Evolutionary conservation across 1,140 invertebrate species (phyloP).

Genomic region (Myzus persicae): DNA sequence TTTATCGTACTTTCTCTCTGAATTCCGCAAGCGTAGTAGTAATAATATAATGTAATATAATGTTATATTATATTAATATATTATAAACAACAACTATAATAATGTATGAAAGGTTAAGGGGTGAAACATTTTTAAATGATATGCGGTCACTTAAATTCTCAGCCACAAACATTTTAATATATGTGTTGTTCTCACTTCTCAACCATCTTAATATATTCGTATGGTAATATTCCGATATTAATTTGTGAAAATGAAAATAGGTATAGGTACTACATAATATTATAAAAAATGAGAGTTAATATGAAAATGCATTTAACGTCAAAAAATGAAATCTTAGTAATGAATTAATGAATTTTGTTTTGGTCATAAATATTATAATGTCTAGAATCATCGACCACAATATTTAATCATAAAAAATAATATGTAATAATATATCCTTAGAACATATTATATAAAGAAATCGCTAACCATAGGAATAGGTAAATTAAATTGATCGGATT

Average conservation of each 20-base stretch:
- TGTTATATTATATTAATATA: not conserved
- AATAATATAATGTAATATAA: not conserved
- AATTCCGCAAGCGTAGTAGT: not conserved
- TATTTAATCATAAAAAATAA: not conserved
- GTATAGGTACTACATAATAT: not conserved
- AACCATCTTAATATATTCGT: no score
- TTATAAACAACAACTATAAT: not conserved
- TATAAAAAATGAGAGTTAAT: not conserved
- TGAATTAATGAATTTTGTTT: no score
- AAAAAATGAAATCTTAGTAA: not conserved
- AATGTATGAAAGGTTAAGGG: not conserved
- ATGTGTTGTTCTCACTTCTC: not conserved
- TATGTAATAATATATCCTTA: no score
- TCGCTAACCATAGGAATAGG: not conserved
- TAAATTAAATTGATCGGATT: not conserved
- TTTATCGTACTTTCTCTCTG: not conserved
- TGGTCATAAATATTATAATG: no score
- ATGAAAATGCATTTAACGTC: not conserved
- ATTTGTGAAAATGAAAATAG: not conserved
- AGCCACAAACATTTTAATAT: not conserved
- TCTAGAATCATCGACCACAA: not conserved
- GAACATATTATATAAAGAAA: not conserved
- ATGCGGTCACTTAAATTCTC: not conserved
- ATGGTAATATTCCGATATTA: not conserved
- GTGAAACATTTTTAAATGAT: not conserved